Evolutionary conservation across 2,888 invertebrate genomes (phyloP), one percentile per base, ranked within the genome.

Genomic region (Sicus ferrugineus): DNA sequence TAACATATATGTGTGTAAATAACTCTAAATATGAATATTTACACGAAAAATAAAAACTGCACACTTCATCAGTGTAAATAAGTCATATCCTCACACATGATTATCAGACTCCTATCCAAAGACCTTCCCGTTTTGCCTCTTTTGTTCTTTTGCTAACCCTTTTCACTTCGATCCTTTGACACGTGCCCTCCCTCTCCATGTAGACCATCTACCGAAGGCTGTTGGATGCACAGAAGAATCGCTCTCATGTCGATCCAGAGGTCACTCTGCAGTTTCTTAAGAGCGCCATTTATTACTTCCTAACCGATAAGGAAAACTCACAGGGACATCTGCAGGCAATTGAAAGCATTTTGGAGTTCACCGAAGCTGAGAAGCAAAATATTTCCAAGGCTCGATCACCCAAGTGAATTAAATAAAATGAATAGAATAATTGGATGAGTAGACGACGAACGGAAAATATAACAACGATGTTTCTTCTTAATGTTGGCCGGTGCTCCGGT

Each of bases 231-330:
- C 92, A 91, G 85, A 90, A 89, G 81, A 90, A 86, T 82, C 91
- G 90, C 84, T 89, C 89, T 75, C 89, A 89, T 76, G 90, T 93
- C 69, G 95, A 96, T 86, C 94, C 96, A n/a, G 94, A 95, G 86
- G 92, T 96, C 75, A 95, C 95, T 23, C 87, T 96, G 80, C 94
- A 95, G 85, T 96, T 96, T 87, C 89, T 96, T 73, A 96, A 95
- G 86, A 96, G 96, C 72, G 96, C 96, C 67, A 90, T 96, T 79
- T 96, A 95, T 84, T 96, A 96, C 84, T 96, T 95, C 85, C 88
- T 96, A 70, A 93, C 95, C 2, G 95, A 96, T 82, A 92, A 91
- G 76, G 95, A 96, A 83, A 95, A 95, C 81, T 92, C 93, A 68
- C 92, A 92, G 78, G 94, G 95, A 19, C 96, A 96, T 83, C 88